Percentiles rank a stretch among this genome's conserved stretches.
Evolutionary conservation across 2,113 vertebrate genomes (phyloP).

Genomic region (Panthera tigris): DNA sequence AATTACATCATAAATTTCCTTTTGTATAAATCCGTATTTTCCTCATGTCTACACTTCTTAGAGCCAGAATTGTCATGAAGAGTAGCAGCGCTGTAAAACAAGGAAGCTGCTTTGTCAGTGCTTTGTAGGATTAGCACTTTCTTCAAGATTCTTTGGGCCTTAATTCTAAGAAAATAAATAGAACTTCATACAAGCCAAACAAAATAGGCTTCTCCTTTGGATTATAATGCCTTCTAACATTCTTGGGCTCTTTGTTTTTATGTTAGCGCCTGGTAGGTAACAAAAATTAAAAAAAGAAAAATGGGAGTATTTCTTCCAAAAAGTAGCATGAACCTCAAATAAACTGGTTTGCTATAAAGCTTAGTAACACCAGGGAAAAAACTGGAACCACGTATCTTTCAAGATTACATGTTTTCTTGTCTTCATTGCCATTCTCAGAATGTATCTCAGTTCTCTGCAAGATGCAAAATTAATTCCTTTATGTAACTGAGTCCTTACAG

Average conservation of each 20-base stretch:
- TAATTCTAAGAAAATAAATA: slow-evolving; percentile 40
- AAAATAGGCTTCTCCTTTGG: neutral
- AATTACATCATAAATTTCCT: neutral
- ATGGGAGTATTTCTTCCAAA: neutral
- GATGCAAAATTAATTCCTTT: slow-evolving; percentile 48
- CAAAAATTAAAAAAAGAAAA: neutral
- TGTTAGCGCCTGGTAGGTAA: neutral
- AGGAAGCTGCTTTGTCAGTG: neutral
- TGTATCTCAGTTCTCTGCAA: neutral
- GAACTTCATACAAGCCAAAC: neutral
- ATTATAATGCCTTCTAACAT: neutral
- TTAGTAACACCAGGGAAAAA: neutral
- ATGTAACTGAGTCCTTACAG: neutral
- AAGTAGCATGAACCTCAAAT: neutral
- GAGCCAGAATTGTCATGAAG: neutral
- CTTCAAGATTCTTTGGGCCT: neutral
- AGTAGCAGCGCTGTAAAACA: neutral
- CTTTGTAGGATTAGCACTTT: neutral
- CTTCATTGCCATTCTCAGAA: neutral
- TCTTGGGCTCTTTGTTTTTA: neutral
- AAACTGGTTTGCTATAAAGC: neutral
- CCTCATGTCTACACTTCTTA: neutral
- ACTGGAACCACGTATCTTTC: neutral
- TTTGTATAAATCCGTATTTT: neutral
- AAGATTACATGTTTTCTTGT: neutral